phyloP scores from a whole-genome alignment of 2,797 vertebrate genomes.

The Glossophaga mutica region DNA sequence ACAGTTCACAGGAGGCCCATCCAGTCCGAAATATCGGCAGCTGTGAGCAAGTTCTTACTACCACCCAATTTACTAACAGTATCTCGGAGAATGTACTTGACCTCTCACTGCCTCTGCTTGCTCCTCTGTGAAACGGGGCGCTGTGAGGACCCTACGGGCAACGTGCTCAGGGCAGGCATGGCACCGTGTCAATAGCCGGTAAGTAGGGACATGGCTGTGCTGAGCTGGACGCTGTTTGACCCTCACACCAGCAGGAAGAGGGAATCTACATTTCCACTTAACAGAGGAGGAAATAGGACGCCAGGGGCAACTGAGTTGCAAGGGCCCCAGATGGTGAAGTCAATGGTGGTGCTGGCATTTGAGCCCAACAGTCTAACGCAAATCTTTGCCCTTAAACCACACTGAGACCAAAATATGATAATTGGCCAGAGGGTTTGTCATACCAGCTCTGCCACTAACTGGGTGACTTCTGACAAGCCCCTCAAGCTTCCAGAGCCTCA shows the following conservation, averaged over 20 bases:
- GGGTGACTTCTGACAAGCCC: neutral
- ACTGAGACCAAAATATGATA: neutral
- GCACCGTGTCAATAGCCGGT: neutral
- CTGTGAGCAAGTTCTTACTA: neutral
- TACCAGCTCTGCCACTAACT: neutral
- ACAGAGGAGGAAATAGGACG: neutral
- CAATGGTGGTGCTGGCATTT: neutral
- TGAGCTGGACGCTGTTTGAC: accelerated
- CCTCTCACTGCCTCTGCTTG: neutral
- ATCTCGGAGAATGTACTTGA: neutral
- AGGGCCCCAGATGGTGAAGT: neutral
- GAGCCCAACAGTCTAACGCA: neutral
- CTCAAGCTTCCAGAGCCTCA: neutral
- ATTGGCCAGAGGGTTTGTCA: neutral
- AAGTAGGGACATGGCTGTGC: neutral
- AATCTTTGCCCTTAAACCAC: neutral
- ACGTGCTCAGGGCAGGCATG: neutral
- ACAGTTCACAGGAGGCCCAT: neutral
- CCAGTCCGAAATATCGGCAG: neutral
- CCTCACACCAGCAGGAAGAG: neutral
- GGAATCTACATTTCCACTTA: neutral
- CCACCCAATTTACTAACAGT: neutral
- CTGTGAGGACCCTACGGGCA: neutral
- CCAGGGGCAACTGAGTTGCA: neutral
- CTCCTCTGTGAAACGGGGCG: neutral